Conservation (phyloP, 2,888 invertebrate genomes). For the Boloria selene region DNA sequence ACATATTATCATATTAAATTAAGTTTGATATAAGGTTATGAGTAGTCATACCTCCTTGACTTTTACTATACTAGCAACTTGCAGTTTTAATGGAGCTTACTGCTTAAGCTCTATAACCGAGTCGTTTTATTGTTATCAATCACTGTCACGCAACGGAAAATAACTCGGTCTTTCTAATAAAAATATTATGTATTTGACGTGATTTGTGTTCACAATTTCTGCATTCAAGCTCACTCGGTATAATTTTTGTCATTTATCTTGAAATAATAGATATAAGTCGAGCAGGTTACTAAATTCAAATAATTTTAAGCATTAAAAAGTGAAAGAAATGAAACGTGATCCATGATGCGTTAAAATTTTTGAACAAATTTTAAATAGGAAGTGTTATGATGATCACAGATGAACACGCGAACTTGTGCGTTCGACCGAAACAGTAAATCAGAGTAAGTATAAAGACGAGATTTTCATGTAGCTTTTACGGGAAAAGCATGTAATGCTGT, state of each 20-base stretch:
- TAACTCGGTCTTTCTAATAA: conserved; percentile 54
- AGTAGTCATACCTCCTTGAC: background rate
- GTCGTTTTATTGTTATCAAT: conserved; percentile 60
- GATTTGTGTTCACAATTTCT: conserved; percentile 42
- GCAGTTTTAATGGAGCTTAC: conserved; percentile 6
- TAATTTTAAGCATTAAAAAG: background rate
- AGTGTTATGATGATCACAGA: conserved; percentile 40
- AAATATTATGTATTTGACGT: conserved; percentile 47
- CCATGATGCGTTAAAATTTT: conserved; percentile 43
- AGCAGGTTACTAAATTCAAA: too few relatives aligned
- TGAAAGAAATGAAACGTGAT: conserved; percentile 40
- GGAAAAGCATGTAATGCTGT: too few relatives aligned
- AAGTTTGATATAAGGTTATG: too few relatives aligned
- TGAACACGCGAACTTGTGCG: conserved; percentile 47
- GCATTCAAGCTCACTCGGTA: conserved; percentile 44
- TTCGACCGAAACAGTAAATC: conserved; percentile 21
- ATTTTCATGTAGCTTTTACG: background rate
- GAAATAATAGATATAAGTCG: too few relatives aligned
- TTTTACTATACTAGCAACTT: background rate
- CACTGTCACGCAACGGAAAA: conserved; percentile 55
- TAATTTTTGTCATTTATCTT: too few relatives aligned
- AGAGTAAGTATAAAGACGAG: conserved; percentile 1
- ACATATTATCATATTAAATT: too few relatives aligned
- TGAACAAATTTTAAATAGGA: conserved; percentile 49
- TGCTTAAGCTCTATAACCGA: conserved; percentile 5